These are phyloP conservation scores for Mizuhopecten yessoensis DNA, from an alignment of 1,140 invertebrate genomes.

Conservation along the genomic window DNA sequence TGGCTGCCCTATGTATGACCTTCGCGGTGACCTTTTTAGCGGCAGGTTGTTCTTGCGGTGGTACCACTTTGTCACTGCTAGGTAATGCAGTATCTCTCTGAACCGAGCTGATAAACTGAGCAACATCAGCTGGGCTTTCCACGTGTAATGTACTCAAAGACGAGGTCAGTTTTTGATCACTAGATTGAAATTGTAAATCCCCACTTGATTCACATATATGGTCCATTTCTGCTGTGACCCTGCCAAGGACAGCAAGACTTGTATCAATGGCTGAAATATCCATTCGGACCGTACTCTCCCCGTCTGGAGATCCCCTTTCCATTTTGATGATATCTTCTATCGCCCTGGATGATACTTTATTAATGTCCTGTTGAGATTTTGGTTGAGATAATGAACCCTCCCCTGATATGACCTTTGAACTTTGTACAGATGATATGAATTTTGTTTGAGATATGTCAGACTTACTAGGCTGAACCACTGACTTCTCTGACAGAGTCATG, in stretches of 20 bases:
- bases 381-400: conserved; percentile 23
- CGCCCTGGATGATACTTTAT: neutral
- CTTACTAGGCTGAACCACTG: neutral
- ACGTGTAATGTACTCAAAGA: conserved; percentile 1
- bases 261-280: conserved; percentile 63
- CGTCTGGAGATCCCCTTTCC: neutral
- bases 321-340: neutral
- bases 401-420: neutral
- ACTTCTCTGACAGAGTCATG: neutral
- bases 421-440: neutral
- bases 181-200: neutral
- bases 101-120: neutral
- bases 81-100: neutral
- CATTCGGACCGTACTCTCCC: neutral
- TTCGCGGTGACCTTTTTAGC: neutral
- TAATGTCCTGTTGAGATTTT: neutral
- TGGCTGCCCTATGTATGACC: neutral
- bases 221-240: conserved; percentile 43
- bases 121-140: neutral
- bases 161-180: neutral
- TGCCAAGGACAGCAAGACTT: conserved; percentile 58
- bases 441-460: neutral
- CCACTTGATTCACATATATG: conserved; percentile 11
- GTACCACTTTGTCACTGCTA: neutral
- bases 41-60: neutral